Base-by-base conservation (phyloP, 2,113 vertebrate genomes). In the Sterrhoptilus dennistouni region DNA sequence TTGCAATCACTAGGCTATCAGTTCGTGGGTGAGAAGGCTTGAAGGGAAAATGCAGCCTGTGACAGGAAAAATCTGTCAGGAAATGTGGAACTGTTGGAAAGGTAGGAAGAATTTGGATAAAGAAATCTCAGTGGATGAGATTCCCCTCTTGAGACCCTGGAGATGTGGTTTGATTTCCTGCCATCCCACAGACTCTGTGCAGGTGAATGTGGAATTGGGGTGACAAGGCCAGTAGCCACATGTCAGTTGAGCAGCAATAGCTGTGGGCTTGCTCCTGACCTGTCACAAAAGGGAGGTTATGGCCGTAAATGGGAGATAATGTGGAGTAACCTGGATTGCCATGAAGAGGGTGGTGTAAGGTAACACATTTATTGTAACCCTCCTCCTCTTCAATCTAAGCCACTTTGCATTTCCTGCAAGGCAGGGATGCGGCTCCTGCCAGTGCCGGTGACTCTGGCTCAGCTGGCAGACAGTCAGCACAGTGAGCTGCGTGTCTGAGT, bases 331-430 rank as follows among this genome's bases (percentile, higher is more conserved):
- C 52, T 47, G 8, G 64, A 40, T 68, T 81, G 76, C 60, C 8
- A 0, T 17, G 80, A 81, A 4, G 85, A 92, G 61, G 83, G 80
- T 89, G 29, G 77, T 21, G 45, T 83, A 54, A 93, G 94, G 80
- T 77, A 65, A 71, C 40, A 60, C 38, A 21, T 83, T 92, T 86
- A 44, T 47, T 2, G 3, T 57, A 88, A 50, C 16, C 75, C 59
- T 69, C 35, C 82, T 94, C 87, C 54, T 0, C 47, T 90, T 87
- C 56, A 24, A 1, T 59, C 54, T 61, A 9, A 92, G 68, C 29
- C 78, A 4, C 76, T 89, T 33, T 78, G 80, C 80, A 11, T 92
- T 95, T 92, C 59, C 80, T 81, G 79, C 94, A 70, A 93, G 89
- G 91, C 83, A 63, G 89, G 93, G 93, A 69, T 75, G 96, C 88